Base-by-base conservation (phyloP, 1,140 invertebrate species). In the Leptinotarsa lineolata region DNA sequence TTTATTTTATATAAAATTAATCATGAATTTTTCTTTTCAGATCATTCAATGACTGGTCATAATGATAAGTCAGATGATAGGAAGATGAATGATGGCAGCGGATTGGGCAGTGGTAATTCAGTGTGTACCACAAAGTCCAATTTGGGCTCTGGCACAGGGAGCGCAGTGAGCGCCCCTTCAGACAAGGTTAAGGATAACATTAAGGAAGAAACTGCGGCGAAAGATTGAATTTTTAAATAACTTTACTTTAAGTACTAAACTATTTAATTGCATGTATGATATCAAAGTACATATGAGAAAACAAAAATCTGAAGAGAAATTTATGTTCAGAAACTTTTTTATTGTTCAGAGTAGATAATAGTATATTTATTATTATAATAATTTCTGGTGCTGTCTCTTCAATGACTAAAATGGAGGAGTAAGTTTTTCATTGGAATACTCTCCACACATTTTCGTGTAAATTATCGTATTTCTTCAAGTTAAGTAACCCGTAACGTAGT, bases 31-130 rank as follows among this genome's bases (percentile, higher is more conserved):
- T 39, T 39, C 8, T 73, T 63, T 59, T 8, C 73, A 65, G 58
- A 24, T 22, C n/a, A 60, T 13, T 22, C 44, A 18, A 69, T 77
- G 68, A 69, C 78, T 58, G 77, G 74, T 58, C 82, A 83, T 74
- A 79, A 65, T 21, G 81, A 83, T 58, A 83, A 83, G 78, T 24
- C 72, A 4, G 82, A 83, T 18, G 82, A 83, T 39, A 39, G 74
- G 21, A 82, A 82, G 74, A 68, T 81, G 16, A 74, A 63, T 30
- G 79, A 81, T 44, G 46, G 70, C 18, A 69, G 48, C 30, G 74
- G 74, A 63, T 69, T 74, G 11, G 45, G 71, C 66, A 74, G 70
- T 46, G 68, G 63, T 46, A 78, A 73, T 21, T 58, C 76, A 21
- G 63, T 66, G 18, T 70, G 74, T 20, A 66, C 46, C 18, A 75